Conservation (phyloP, 2,797 vertebrate species). For the Falco berigora region DNA sequence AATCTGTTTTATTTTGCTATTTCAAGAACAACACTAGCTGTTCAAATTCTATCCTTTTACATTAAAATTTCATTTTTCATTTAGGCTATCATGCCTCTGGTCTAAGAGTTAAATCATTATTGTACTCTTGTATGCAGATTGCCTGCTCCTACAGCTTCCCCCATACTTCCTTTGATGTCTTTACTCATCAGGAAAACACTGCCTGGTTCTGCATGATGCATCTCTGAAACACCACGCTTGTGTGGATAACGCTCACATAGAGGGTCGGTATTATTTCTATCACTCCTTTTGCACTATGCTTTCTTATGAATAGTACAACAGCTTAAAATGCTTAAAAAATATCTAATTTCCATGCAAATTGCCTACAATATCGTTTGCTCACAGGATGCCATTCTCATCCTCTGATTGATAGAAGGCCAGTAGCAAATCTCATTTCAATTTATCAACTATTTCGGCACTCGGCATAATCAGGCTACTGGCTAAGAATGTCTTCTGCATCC, state of each 20-base stretch:
- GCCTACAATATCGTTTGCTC: neutral
- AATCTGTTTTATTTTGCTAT: neutral
- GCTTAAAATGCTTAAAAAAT: neutral
- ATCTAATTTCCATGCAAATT: conserved; percentile 3
- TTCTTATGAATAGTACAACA: neutral
- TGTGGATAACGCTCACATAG: neutral
- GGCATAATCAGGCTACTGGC: neutral
- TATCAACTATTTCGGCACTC: neutral
- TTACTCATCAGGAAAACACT: neutral
- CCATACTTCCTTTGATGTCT: neutral
- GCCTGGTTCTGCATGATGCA: neutral
- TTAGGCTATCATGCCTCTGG: neutral
- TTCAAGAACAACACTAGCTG: neutral
- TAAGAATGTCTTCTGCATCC: neutral
- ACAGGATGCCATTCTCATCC: neutral
- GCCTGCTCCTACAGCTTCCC: neutral
- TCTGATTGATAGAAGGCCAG: neutral
- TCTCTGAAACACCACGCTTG: neutral
- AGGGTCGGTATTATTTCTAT: neutral
- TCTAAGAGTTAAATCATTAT: neutral
- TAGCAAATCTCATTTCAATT: conserved; percentile 24
- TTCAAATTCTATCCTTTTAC: neutral
- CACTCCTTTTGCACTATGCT: neutral
- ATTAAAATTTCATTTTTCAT: neutral
- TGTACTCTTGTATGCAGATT: neutral